Percentiles rank a stretch among this genome's conserved stretches.
Conservation (phyloP, 1,140 invertebrate species). For the Paraescarpia echinospica region DNA sequence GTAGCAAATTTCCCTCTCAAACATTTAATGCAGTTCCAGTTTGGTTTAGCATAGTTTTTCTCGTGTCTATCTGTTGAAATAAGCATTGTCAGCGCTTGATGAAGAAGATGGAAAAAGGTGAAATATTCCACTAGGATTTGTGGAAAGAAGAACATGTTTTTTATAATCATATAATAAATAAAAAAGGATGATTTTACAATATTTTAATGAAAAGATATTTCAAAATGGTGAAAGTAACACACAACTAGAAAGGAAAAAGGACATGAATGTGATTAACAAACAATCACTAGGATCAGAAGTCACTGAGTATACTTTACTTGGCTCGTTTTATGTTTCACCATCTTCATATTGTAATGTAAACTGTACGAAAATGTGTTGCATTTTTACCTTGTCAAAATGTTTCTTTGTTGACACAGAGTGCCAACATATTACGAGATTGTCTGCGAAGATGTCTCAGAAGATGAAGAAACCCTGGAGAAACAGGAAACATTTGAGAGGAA, state of each 20-base stretch:
- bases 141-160: background rate
- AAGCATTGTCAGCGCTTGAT: background rate
- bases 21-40: background rate
- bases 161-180: too few relatives aligned
- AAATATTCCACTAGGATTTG: background rate
- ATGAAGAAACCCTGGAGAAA: conserved; percentile 75
- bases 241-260: background rate
- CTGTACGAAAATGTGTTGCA: background rate
- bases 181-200: too few relatives aligned
- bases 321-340: background rate
- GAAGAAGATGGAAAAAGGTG: background rate
- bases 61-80: background rate
- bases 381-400: background rate
- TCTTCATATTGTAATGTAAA: background rate
- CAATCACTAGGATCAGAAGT: too few relatives aligned
- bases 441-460: conserved; percentile 70
- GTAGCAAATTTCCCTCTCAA: background rate
- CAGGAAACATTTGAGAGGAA: conserved; percentile 92
- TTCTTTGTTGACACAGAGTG: conserved; percentile 51
- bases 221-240: background rate
- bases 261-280: background rate
- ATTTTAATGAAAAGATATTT: too few relatives aligned
- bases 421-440: conserved; percentile 73
- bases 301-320: background rate
- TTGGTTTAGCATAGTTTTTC: background rate